Conservation (phyloP, 2,797 vertebrate genomes). For the Peromyscus melanophrys region DNA sequence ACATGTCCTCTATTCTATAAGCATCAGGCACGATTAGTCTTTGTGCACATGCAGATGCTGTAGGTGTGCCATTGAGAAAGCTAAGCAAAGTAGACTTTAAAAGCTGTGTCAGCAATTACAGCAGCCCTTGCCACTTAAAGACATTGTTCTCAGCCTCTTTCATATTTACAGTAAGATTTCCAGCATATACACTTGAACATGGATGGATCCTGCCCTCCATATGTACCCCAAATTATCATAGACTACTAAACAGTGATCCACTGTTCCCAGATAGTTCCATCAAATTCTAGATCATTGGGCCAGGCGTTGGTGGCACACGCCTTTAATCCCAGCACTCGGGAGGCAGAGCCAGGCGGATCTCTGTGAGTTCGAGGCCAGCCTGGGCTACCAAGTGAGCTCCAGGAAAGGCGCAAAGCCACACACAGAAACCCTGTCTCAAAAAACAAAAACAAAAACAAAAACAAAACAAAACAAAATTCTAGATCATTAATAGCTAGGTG, state of each 20-base stretch:
- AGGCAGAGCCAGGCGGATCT: too few relatives aligned
- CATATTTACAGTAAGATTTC: conserved; percentile 25
- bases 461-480: too few relatives aligned
- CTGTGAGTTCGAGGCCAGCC: too few relatives aligned
- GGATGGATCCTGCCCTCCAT: too few relatives aligned
- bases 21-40: neutral
- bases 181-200: neutral
- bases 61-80: neutral
- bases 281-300: neutral
- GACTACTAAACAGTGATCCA: neutral
- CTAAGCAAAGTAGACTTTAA: neutral
- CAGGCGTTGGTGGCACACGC: too few relatives aligned
- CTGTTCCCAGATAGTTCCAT: neutral
- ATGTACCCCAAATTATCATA: neutral
- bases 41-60: neutral
- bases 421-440: too few relatives aligned
- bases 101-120: neutral
- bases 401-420: too few relatives aligned
- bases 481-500: neutral
- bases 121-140: neutral
- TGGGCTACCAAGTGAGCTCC: too few relatives aligned
- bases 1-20: neutral
- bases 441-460: too few relatives aligned
- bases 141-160: neutral
- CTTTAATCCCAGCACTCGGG: too few relatives aligned